phyloP scores from a whole-genome alignment of 2,797 vertebrate genomes.

The Perodicticus potto region DNA sequence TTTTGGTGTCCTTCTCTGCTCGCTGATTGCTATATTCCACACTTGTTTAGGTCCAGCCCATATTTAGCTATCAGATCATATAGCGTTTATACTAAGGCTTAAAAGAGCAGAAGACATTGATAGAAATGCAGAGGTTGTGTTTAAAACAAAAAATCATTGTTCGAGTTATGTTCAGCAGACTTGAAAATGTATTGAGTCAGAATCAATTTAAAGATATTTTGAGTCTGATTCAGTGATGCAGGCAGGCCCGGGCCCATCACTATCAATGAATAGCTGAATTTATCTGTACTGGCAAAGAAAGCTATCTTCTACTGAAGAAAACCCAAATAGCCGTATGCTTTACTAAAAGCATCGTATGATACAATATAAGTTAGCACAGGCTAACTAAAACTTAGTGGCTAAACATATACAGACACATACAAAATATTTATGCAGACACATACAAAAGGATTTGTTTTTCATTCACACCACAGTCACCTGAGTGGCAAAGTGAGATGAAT shows the following conservation, averaged over 20 bases:
- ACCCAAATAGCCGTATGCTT: neutral
- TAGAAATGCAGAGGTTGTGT: neutral
- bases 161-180: neutral
- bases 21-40: neutral
- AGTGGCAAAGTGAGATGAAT: neutral
- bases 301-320: neutral
- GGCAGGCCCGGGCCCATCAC: neutral
- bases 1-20: neutral
- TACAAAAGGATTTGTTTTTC: neutral
- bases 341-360: conserved; percentile 26
- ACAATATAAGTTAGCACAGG: neutral
- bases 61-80: neutral
- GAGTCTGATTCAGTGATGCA: neutral
- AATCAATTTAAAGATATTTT: conserved; percentile 33
- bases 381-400: neutral
- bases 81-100: neutral
- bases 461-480: neutral
- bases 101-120: neutral
- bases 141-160: neutral
- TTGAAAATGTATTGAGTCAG: neutral
- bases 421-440: neutral
- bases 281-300: conserved; percentile 13
- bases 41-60: neutral
- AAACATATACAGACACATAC: neutral
- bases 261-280: neutral